phyloP scores from a whole-genome alignment of 2,113 vertebrate species.

The Vimba vimba region DNA sequence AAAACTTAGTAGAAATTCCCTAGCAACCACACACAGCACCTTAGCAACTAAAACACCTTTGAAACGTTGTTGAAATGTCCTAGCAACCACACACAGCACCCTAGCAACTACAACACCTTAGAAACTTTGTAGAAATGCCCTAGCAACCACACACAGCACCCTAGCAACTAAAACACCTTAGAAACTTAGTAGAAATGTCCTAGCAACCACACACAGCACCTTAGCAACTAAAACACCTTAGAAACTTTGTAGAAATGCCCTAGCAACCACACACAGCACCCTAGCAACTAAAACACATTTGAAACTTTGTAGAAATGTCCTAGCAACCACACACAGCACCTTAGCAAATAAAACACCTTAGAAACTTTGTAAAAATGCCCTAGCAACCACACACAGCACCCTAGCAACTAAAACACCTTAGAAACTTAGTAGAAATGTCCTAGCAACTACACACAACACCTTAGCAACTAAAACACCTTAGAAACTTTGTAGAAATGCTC shows the following conservation, averaged over 20 bases:
- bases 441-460: neutral
- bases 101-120: neutral
- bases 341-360: neutral
- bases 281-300: neutral
- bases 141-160: neutral
- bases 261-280: neutral
- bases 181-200: neutral
- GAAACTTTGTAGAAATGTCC: neutral
- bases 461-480: neutral
- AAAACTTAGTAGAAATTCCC: neutral
- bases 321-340: neutral
- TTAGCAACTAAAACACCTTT: neutral
- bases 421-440: neutral
- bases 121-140: neutral
- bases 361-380: neutral
- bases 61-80: neutral
- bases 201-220: neutral
- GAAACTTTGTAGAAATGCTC: neutral
- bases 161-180: neutral
- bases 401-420: neutral
- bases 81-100: neutral
- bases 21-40: neutral
- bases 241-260: neutral
- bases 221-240: neutral
- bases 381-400: neutral